Conservation (phyloP, 1,140 invertebrate species). For the Scaptodrosophila lebanonensis region DNA sequence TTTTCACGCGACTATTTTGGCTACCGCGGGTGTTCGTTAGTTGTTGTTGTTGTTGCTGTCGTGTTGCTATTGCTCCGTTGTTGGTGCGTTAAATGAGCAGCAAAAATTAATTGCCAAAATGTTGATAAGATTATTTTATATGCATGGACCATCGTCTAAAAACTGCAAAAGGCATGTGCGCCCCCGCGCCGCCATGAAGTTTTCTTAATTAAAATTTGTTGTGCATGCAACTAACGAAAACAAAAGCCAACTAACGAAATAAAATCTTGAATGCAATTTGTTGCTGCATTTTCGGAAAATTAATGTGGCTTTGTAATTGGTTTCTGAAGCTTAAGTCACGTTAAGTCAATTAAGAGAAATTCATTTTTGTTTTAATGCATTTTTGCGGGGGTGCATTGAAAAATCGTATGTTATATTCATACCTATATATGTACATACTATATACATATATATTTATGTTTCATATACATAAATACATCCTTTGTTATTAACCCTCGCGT, state of each 20-base stretch:
- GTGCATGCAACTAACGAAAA: no score
- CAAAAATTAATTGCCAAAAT: slow-evolving; percentile 66
- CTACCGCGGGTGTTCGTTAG: no score
- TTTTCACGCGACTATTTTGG: no score
- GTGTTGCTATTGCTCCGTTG: slow-evolving; percentile 8
- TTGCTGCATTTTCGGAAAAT: slow-evolving; percentile 61
- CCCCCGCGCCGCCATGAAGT: slow-evolving; percentile 23
- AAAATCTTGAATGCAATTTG: slow-evolving; percentile 32
- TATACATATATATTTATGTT: no score
- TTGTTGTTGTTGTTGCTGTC: slow-evolving; percentile 1
- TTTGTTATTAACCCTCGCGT: no score
- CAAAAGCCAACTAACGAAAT: no score
- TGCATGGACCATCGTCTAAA: slow-evolving; percentile 9
- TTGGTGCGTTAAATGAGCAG: slow-evolving; percentile 14
- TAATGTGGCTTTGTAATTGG: slow-evolving; percentile 72
- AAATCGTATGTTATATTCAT: no score
- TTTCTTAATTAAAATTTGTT: slow-evolving; percentile 37
- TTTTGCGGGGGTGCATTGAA: no score
- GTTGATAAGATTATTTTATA: slow-evolving; percentile 63
- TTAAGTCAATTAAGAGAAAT: slow-evolving; percentile 73
- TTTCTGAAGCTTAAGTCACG: slow-evolving; percentile 71
- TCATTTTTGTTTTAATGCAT: slow-evolving; percentile 43
- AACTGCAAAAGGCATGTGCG: slow-evolving; percentile 1
- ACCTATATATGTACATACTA: no score
- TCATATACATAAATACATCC: no score